These are phyloP conservation scores for Patella caerulea DNA, from an alignment of 2,888 invertebrate species.

Conservation along the genomic window DNA sequence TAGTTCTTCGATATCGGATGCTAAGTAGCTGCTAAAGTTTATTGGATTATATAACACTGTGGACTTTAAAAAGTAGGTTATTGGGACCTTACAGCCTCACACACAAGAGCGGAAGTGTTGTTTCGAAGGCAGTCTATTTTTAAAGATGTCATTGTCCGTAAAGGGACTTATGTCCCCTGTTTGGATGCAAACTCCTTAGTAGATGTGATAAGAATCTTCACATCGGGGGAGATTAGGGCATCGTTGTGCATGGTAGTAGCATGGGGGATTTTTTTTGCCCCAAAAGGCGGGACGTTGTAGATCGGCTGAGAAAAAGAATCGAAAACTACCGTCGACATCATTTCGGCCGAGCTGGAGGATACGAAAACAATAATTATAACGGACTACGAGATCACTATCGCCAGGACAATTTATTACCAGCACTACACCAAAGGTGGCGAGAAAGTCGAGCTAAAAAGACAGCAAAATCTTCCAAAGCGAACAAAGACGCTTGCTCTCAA, in stretches of 20 bases:
- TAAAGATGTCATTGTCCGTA: conserved; percentile 12
- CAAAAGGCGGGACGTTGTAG: conserved; percentile 80
- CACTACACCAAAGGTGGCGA: conserved; percentile 89
- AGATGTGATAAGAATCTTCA: conserved; percentile 1
- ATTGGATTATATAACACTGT: not conserved
- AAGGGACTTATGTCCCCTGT: conserved; percentile 5
- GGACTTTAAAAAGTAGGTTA: no score
- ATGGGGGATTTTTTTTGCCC: conserved; percentile 74
- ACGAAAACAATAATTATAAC: conserved; percentile 85
- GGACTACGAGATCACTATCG: conserved; percentile 91
- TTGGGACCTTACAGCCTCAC: no score
- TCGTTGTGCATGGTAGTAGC: conserved; percentile 40
- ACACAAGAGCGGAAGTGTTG: not conserved
- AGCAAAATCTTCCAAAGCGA: conserved; percentile 51
- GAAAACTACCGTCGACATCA: conserved; percentile 89
- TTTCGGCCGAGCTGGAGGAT: conserved; percentile 87
- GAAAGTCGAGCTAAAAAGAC: conserved; percentile 92
- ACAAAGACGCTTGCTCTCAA: conserved; percentile 42
- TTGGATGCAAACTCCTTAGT: not conserved
- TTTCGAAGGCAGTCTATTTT: conserved; percentile 9
- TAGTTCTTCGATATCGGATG: no score
- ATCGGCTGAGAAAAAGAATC: conserved; percentile 83
- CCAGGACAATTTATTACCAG: conserved; percentile 82
- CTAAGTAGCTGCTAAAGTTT: not conserved
- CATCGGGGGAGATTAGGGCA: conserved; percentile 5